Evolutionary conservation across 2,113 vertebrate genomes (phyloP).

Genomic region (Bufo bufo): DNA sequence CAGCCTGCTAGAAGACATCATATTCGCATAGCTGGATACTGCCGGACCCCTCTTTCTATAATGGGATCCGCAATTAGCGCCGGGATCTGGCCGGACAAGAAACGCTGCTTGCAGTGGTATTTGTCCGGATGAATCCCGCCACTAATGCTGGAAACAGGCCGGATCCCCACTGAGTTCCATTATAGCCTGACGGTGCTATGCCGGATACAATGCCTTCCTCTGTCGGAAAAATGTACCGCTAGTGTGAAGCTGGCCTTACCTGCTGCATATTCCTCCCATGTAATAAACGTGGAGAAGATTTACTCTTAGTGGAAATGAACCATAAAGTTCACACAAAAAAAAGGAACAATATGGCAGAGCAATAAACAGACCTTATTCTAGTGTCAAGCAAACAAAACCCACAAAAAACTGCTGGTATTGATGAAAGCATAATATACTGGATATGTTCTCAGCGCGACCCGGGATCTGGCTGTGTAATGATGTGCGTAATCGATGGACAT

Average conservation of each 20-base stretch:
- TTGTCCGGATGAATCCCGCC: too few relatives aligned
- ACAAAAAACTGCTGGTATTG: neutral
- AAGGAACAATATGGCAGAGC: neutral
- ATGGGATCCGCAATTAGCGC: too few relatives aligned
- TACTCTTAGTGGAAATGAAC: neutral
- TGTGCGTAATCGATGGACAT: conserved; percentile 24
- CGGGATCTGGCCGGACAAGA: too few relatives aligned
- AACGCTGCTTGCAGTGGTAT: too few relatives aligned
- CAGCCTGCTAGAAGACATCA: too few relatives aligned
- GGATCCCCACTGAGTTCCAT: too few relatives aligned
- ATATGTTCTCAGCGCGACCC: neutral
- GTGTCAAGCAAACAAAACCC: neutral
- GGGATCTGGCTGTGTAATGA: neutral
- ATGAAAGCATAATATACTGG: conserved; percentile 6
- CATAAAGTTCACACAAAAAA: neutral
- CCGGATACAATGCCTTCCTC: too few relatives aligned
- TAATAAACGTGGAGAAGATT: neutral
- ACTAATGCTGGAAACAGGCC: too few relatives aligned
- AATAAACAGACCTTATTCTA: neutral
- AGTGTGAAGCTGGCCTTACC: neutral
- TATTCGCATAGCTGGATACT: too few relatives aligned
- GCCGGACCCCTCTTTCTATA: too few relatives aligned
- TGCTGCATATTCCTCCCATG: neutral
- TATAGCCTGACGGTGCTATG: too few relatives aligned
- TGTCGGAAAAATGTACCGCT: too few relatives aligned